Base-by-base conservation (phyloP, 2,888 invertebrate species). In the Sepiola atlantica region DNA sequence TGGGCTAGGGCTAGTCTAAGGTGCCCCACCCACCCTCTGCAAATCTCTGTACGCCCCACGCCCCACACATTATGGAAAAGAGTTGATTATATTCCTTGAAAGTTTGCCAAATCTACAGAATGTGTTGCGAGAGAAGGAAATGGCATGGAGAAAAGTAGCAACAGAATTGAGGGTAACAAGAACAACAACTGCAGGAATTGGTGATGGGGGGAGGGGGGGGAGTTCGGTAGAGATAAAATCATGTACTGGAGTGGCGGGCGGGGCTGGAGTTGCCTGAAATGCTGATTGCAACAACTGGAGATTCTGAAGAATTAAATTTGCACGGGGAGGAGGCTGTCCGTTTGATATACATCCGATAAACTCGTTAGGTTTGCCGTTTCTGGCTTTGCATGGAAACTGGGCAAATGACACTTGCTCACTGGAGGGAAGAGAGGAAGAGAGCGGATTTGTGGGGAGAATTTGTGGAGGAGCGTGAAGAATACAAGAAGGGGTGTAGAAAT, bases 31-130 rank as follows among this genome's bases (percentile, higher is more conserved):
- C 32, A 77, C 77, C 77, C 77, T 77, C n/a, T 77, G 77, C 2
- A 77, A 32, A 16, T 77, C n/a, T 77, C 77, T 18, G 0, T 32
- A 4, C 61, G 0, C 24, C 28, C 77, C 77, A n/a, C 21, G 0
- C n/a, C n/a, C n/a, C 14, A 3, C 32, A 45, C 8, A 45, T 45
- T 45, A 45, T 45, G 45, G 12, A 77, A 18, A n/a, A 14, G 77
- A 77, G 77, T 77, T 77, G 77, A 77, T 77, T 77, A 77, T 77
- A 77, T 77, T 77, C 77, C 77, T 77, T 77, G 77, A 77, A 77
- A 32, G 77, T 77, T 77, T 77, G 77, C 77, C 77, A 77, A 77
- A 77, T 77, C 77, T 77, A 77, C 77, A n/a, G 77, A 77, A 32
- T 77, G 77, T 18, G 32, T 77, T 77, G 16, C 77, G 32, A 28